Evolutionary conservation across 64 coral and sea anemone species (phyloP).

Genomic region (Pocillopora damicornis): DNA sequence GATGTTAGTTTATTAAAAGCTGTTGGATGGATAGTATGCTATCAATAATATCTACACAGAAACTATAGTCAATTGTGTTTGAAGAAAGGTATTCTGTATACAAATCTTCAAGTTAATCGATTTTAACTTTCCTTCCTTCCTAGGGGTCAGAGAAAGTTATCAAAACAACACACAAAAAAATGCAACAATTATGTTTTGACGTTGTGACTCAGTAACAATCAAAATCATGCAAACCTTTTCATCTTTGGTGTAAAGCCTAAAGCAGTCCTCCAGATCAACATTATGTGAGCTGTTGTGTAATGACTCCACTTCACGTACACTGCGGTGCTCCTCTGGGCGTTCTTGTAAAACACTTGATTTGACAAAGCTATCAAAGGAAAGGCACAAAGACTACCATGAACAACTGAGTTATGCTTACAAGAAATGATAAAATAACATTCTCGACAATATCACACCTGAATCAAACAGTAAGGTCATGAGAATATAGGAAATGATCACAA

Average conservation of each 20-base stretch:
- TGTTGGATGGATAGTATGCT: too few species aligned
- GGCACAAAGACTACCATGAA: not conserved
- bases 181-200: too few species aligned
- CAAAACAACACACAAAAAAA: not conserved
- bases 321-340: constrained; percentile 66
- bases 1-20: too few species aligned
- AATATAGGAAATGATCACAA: too few species aligned
- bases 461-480: too few species aligned
- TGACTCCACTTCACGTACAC: constrained; percentile 68
- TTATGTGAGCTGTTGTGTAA: constrained; percentile 54
- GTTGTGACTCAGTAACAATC: not conserved
- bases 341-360: constrained; percentile 53
- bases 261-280: constrained; percentile 77
- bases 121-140: not conserved
- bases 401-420: not conserved
- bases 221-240: constrained; percentile 51
- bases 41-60: too few species aligned
- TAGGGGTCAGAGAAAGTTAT: not conserved
- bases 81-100: too few species aligned
- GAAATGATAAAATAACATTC: not conserved
- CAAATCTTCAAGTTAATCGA: not conserved
- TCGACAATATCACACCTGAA: not conserved
- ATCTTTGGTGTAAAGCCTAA: constrained; percentile 79
- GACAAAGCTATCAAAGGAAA: constrained; percentile 45
- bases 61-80: too few species aligned